Evolutionary conservation across 2,113 vertebrate genomes (phyloP).

Genomic region (Erythrolamprus reginae): DNA sequence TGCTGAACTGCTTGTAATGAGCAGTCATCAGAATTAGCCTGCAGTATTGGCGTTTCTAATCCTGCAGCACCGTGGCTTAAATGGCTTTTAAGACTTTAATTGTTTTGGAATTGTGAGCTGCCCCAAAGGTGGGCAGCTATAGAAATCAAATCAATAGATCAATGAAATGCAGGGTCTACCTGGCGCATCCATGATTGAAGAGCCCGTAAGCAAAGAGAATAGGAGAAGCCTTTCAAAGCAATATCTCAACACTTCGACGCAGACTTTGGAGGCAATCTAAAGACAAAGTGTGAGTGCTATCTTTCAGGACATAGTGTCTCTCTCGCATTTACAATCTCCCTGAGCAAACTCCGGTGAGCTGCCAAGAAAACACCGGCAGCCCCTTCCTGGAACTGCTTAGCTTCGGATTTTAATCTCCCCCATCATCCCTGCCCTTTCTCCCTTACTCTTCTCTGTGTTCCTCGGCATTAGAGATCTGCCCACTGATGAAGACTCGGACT

Average conservation of each 20-base stretch:
- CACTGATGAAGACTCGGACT: constrained; percentile 69
- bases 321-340: neutral
- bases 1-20: too few relatives aligned
- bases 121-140: neutral
- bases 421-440: constrained; percentile 56
- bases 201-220: neutral
- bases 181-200: neutral
- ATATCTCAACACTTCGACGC: neutral
- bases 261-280: too few relatives aligned
- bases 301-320: neutral
- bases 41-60: too few relatives aligned
- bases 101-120: neutral
- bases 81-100: neutral
- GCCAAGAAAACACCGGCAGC: neutral
- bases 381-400: neutral
- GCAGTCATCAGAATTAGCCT: too few relatives aligned
- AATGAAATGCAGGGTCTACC: neutral
- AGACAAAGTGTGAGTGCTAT: neutral
- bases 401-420: neutral
- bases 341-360: neutral
- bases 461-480: constrained; percentile 64
- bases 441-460: constrained; percentile 67
- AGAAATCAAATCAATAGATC: neutral
- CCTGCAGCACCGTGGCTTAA: too few relatives aligned
- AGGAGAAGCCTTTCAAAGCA: neutral